Conservation (phyloP, 2,797 vertebrate genomes). For the Gymnodraco acuticeps region DNA sequence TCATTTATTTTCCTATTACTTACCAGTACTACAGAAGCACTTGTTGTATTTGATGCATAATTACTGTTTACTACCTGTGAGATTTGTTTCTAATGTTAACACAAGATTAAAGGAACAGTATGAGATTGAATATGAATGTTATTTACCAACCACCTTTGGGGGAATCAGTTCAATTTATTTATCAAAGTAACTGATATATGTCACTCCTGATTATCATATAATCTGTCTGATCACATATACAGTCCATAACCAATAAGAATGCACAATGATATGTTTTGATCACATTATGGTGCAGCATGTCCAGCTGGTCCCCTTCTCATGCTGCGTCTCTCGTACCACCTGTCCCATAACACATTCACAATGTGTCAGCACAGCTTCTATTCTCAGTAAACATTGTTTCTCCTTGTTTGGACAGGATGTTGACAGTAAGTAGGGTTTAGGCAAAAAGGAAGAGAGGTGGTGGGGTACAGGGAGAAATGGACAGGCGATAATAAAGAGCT, state of each 20-base stretch:
- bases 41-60: neutral
- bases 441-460: conserved; percentile 28
- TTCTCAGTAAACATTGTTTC: conserved; percentile 63
- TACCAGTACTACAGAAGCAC: neutral
- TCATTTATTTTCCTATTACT: neutral
- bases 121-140: neutral
- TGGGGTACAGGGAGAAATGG: neutral
- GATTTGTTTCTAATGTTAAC: neutral
- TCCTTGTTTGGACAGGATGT: conserved; percentile 60
- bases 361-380: conserved; percentile 58
- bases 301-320: conserved; percentile 67
- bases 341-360: conserved; percentile 63
- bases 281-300: conserved; percentile 45
- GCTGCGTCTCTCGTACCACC: conserved; percentile 56
- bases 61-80: neutral
- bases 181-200: neutral
- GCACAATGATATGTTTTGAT: conserved; percentile 48
- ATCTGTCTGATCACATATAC: conserved; percentile 9
- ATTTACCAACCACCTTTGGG: neutral
- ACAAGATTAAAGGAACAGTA: neutral
- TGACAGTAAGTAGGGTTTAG: conserved; percentile 60
- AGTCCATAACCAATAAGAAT: conserved; percentile 20
- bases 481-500: conserved; percentile 40
- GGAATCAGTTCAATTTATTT: neutral
- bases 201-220: conserved; percentile 31